Conservation (phyloP, 1,140 invertebrate species). For the Meloidogyne exigua region DNA sequence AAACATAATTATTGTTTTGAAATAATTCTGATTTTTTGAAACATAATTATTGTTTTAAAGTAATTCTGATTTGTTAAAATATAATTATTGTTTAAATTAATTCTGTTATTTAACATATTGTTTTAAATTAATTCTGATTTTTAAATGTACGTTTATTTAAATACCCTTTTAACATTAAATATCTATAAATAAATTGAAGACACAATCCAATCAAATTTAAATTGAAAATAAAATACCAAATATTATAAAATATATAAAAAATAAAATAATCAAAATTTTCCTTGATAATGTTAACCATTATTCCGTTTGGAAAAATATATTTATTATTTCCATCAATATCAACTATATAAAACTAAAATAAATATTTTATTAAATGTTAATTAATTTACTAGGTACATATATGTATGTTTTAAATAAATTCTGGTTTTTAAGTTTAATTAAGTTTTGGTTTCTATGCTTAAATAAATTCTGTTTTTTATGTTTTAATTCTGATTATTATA, state of each 20-base stretch:
- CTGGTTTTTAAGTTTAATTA: neutral
- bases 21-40: too few species aligned
- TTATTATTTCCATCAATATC: neutral
- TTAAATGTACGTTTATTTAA: too few species aligned
- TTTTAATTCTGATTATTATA: neutral
- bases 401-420: too few species aligned
- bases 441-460: too few species aligned
- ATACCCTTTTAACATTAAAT: neutral
- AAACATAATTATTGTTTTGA: too few species aligned
- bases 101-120: too few species aligned
- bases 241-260: neutral
- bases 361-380: too few species aligned
- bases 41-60: neutral
- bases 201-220: neutral
- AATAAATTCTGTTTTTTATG: too few species aligned
- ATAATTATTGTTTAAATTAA: too few species aligned
- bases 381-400: too few species aligned
- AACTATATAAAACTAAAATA: neutral
- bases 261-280: neutral
- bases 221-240: neutral
- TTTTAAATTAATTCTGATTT: conserved; percentile 1
- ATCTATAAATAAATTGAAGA: neutral
- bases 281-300: neutral
- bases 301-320: neutral
- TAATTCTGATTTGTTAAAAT: too few species aligned